phyloP scores from a whole-genome alignment of 2,888 invertebrate species.

The Parasteatoda lunata region DNA sequence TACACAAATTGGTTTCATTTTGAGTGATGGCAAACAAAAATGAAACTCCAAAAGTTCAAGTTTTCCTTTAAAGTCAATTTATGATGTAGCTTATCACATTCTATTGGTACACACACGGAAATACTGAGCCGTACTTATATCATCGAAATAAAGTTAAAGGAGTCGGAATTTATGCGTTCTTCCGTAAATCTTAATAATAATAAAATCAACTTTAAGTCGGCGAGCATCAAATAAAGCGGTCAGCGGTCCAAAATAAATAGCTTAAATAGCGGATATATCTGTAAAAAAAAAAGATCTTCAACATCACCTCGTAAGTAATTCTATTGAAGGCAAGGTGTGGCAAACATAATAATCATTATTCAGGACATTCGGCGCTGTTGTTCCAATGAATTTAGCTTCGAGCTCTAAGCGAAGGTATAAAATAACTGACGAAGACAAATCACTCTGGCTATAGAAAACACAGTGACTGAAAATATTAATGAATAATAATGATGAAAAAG shows the following conservation, averaged over 20 bases:
- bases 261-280: conserved; percentile 21
- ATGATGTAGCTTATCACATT: too few relatives aligned
- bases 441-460: conserved; percentile 41
- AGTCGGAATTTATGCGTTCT: too few relatives aligned
- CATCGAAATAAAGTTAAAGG: too few relatives aligned
- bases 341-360: conserved; percentile 51
- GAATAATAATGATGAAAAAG: conserved; percentile 45
- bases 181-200: too few relatives aligned
- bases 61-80: too few relatives aligned
- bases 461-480: conserved; percentile 51
- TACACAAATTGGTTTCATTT: too few relatives aligned
- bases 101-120: too few relatives aligned
- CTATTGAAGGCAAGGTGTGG: conserved; percentile 63
- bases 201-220: too few relatives aligned
- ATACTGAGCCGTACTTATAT: too few relatives aligned
- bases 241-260: conserved; percentile 44
- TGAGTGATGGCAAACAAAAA: too few relatives aligned
- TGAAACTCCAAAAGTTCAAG: too few relatives aligned
- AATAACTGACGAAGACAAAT: conserved; percentile 62
- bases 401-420: conserved; percentile 28
- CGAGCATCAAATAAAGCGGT: conserved; percentile 35
- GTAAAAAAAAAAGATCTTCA: conserved; percentile 11
- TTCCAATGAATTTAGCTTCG: conserved; percentile 32
- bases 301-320: conserved; percentile 56
- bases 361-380: conserved; percentile 39